Evolutionary conservation across 2,797 vertebrate genomes (phyloP), one percentile per base, ranked within the genome.

Genomic region (Crenichthys baileyi): DNA sequence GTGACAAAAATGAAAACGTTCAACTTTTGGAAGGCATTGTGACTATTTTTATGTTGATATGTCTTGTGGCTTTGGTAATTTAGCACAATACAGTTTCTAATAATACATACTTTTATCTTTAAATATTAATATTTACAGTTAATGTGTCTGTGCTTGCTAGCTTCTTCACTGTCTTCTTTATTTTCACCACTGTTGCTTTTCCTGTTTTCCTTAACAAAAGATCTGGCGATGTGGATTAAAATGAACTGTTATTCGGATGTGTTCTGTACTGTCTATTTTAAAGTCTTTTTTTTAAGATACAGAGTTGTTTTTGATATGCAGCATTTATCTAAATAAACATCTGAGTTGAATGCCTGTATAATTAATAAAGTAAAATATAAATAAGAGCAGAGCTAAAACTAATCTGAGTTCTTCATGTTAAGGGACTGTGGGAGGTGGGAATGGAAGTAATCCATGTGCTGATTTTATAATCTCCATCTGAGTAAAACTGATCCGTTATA

Each of bases 401-500:
- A 56, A 79, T 55, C 18, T 70, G 65, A 16, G 56, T 65, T 87
- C 39, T 70, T 87, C 83, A 87, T 26, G 48, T 86, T 78, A 87
- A 87, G 31, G 61, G 70, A 87, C 41, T 82, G 39, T 81, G 77
- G 75, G 77, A 63, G 83, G 80, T 76, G 67, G 74, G 76, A 78
- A 60, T 78, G 0, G 58, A 85, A 77, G 81, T 72, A 9, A 71
- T 80, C 79, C 75, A 77, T 68, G 85, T 72, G 70, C 83, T 88
- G 84, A 82, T 89, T 84, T 78, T 80, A 86, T 93, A 93, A 93
- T 93, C 92, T 89, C 85, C 83, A 83, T 83, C 83, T 78, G 70
- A 91, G 85, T 87, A 83, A 39, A 87, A 91, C 78, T 93, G 82
- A 93, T 93, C 92, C 88, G 77, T 86, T 88, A 84, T 92, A 94